Conservation (phyloP, 2,888 invertebrate genomes). For the Cheilosia variabilis region DNA sequence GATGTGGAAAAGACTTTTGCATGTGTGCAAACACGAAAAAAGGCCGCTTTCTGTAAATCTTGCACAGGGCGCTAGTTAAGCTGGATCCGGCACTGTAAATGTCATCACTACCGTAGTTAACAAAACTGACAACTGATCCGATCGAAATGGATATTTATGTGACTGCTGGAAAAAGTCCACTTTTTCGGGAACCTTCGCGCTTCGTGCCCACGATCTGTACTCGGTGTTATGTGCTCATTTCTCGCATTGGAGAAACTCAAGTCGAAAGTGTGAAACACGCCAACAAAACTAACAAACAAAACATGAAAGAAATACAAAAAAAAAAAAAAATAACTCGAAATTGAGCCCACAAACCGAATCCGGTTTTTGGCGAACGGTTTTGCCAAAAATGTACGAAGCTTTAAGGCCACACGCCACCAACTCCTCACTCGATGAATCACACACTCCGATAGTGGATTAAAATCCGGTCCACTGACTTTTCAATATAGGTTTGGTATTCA, state of each 20-base stretch:
- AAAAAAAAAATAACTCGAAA: background rate
- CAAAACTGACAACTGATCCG: background rate
- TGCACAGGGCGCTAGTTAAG: no score
- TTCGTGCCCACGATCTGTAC: background rate
- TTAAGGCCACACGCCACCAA: constrained; percentile 41
- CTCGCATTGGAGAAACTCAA: constrained; percentile 19
- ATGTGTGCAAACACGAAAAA: no score
- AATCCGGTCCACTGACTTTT: constrained; percentile 58
- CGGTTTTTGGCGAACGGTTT: constrained; percentile 20
- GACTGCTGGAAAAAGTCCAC: constrained; percentile 1
- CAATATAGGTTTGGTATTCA: background rate
- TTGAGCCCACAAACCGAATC: constrained; percentile 11
- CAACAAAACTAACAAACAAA: no score
- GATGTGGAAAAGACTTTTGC: no score
- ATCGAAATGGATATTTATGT: background rate
- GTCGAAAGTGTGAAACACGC: constrained; percentile 16
- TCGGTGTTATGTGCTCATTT: constrained; percentile 4
- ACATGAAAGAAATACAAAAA: background rate
- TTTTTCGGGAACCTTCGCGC: background rate
- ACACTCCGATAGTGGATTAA: constrained; percentile 4
- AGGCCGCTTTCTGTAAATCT: no score
- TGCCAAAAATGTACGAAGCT: constrained; percentile 22
- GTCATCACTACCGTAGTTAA: background rate
- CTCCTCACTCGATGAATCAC: constrained; percentile 6
- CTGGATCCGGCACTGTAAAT: no score